phyloP scores from a whole-genome alignment of 2,113 vertebrate species.

The Anolis sagrei region DNA sequence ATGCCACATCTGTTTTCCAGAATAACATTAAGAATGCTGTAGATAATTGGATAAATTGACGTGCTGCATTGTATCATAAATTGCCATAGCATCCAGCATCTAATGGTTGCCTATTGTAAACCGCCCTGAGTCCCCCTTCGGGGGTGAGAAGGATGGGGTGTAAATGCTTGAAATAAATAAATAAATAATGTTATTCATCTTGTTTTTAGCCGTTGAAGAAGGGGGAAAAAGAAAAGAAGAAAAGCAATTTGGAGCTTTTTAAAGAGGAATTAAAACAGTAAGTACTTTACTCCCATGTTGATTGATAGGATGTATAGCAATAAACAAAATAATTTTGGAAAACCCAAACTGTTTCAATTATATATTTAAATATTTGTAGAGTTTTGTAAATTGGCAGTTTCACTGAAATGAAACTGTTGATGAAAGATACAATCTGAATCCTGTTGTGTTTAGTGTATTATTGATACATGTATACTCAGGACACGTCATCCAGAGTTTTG shows the following conservation, averaged over 20 bases:
- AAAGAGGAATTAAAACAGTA: conserved; percentile 99
- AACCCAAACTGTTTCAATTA: neutral
- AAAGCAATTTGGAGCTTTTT: conserved; percentile 98
- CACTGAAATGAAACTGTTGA: neutral
- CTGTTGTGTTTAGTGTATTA: too few species aligned
- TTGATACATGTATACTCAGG: too few species aligned
- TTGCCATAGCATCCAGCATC: neutral
- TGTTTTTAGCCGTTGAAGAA: conserved; percentile 88
- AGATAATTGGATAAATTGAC: neutral
- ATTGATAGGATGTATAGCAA: neutral
- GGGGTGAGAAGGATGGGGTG: too few species aligned
- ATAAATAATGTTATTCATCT: neutral
- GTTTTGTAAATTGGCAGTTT: too few species aligned
- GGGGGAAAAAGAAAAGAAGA: conserved; percentile 98
- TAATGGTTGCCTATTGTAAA: too few species aligned
- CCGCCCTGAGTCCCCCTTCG: too few species aligned
- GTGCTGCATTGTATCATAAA: neutral
- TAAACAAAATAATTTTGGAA: neutral
- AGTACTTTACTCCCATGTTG: conserved; percentile 64
- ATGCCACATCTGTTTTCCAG: neutral
- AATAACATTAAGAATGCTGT: neutral
- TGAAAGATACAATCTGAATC: neutral
- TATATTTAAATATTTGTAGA: neutral
- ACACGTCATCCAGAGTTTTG: too few species aligned
- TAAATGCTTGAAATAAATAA: too few species aligned